These are phyloP conservation scores for Oxyscelio sp. DNA, from an alignment of 2,888 invertebrate genomes.

Conservation along the genomic window DNA sequence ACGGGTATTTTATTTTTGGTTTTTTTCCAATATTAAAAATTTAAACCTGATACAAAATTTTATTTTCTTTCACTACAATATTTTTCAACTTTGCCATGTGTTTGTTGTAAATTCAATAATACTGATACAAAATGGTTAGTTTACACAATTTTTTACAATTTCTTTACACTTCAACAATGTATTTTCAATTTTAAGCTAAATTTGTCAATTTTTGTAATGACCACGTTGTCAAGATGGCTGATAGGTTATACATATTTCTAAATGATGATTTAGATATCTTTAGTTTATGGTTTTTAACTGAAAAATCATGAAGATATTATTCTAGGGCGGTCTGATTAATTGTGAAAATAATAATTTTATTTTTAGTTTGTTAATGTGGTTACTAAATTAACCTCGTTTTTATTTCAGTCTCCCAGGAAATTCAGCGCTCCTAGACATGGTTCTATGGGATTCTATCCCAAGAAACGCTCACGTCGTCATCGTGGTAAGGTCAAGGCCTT, in stretches of 20 bases:
- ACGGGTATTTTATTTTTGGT: too few species aligned
- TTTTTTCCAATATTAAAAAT: too few species aligned
- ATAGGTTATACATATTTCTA: slow-evolving; percentile 5
- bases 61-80: too few species aligned
- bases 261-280: slow-evolving; percentile 91
- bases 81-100: too few species aligned
- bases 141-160: too few species aligned
- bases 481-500: slow-evolving; percentile 99
- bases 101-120: too few species aligned
- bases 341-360: slow-evolving; percentile 45
- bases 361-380: not conserved
- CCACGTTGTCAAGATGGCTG: not conserved
- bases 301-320: slow-evolving; percentile 90
- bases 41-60: too few species aligned
- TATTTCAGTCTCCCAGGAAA: slow-evolving; percentile 98
- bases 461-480: slow-evolving; percentile 98
- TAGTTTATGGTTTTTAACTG: slow-evolving; percentile 92
- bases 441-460: slow-evolving; percentile 99
- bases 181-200: too few species aligned
- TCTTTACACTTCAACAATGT: too few species aligned
- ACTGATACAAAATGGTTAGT: too few species aligned
- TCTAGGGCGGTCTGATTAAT: slow-evolving; percentile 93
- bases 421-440: slow-evolving; percentile 99
- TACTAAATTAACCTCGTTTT: slow-evolving; percentile 9
- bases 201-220: too few species aligned